Evolutionary conservation across 2,113 vertebrate genomes (phyloP).

Genomic region (Bothrops jararaca): DNA sequence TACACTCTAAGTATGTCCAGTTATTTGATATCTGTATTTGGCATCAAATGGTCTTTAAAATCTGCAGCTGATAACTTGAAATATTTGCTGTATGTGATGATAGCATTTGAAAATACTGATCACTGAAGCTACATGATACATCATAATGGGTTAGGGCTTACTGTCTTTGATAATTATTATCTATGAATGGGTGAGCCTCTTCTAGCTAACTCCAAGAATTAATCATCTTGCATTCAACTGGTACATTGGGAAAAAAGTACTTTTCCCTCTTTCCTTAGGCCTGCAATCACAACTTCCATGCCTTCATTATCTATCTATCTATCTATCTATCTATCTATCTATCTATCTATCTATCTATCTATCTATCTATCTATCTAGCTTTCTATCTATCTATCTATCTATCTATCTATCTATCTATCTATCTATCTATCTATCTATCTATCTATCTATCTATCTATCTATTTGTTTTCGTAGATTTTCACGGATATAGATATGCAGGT

Average conservation of each 20-base stretch:
- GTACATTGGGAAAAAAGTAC: neutral
- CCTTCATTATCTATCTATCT: too few species aligned
- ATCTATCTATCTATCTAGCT: too few species aligned
- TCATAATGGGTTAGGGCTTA: neutral
- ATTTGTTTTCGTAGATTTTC: too few species aligned
- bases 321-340: too few species aligned
- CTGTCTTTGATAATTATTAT: neutral
- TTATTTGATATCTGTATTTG: neutral
- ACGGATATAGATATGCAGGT: too few species aligned
- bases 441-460: too few species aligned
- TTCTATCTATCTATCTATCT: too few species aligned
- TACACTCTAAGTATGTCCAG: neutral
- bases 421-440: too few species aligned
- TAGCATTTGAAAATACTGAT: neutral
- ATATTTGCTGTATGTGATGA: neutral
- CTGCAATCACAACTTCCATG: neutral
- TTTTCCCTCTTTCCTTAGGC: neutral
- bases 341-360: too few species aligned
- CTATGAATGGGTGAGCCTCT: neutral
- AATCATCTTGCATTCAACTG: neutral
- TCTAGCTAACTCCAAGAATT: neutral
- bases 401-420: too few species aligned
- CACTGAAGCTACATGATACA: neutral
- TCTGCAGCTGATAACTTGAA: neutral
- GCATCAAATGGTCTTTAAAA: neutral